These are phyloP conservation scores for Petrocephalus zakoni DNA, from an alignment of 2,113 vertebrate genomes.

Conservation along the genomic window DNA sequence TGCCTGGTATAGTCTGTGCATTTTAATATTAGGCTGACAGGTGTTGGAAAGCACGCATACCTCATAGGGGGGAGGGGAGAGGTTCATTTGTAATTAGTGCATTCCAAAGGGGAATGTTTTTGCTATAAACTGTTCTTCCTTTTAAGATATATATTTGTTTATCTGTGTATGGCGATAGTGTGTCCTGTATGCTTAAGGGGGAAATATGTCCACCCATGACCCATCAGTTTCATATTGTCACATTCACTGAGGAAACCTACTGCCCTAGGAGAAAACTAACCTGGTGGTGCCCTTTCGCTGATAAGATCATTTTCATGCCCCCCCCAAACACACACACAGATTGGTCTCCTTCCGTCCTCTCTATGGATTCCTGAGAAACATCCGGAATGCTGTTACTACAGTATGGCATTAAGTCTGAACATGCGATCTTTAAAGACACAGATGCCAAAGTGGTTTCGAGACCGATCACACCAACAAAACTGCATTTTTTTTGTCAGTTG, in stretches of 20 bases:
- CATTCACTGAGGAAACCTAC: not conserved
- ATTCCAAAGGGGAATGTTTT: not conserved
- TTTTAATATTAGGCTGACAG: not conserved
- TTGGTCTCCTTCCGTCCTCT: not conserved
- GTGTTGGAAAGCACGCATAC: not conserved
- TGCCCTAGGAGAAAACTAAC: not conserved
- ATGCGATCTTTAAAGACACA: not conserved
- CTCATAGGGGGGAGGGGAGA: not conserved
- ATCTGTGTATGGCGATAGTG: not conserved
- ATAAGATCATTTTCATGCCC: not conserved
- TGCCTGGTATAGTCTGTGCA: not conserved
- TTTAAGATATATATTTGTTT: not conserved
- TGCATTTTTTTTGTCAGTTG: not conserved
- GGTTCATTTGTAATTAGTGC: not conserved
- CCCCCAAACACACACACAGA: not conserved
- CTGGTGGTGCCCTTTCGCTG: no score
- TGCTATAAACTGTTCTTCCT: not conserved
- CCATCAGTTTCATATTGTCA: not conserved
- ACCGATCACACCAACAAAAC: not conserved
- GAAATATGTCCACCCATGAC: not conserved
- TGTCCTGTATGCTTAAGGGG: not conserved
- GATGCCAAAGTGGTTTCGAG: not conserved
- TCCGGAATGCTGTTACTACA: not conserved
- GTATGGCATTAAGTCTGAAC: not conserved
- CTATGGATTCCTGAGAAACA: not conserved